Evolutionary conservation across 2,797 vertebrate genomes (phyloP), one percentile per base, ranked within the genome.

Genomic region (Tenualosa thibaudeaui): DNA sequence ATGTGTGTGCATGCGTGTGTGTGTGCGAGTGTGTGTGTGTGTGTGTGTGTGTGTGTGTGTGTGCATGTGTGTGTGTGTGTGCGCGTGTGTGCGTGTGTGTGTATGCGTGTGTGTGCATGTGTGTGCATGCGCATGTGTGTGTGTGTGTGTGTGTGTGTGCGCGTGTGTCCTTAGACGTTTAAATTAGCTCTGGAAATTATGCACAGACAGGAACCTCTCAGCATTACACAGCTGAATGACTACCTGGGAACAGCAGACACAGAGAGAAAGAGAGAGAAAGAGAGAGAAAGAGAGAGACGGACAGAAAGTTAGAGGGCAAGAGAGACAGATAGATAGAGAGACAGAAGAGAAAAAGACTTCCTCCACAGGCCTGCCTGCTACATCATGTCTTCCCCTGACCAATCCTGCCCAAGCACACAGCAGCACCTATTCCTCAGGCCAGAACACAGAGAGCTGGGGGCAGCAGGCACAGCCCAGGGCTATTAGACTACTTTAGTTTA

Each of bases 181-280:
- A 75, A 53, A 53, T 53, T 62, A 60, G 82, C 40, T 22, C 54
- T 62, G 54, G 31, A 40, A 83, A 40, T 31, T 71, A 75, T 75
- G 68, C 68, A 43, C 26, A 24, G 31, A 22, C 60, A 84, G 40
- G 26, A 71, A 24, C 37, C 26, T 6, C 17, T 51, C 31, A 37
- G 10, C 68, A 75, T 75, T 75, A 75, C 68, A 75, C 68, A 75
- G 68, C 68, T 75, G 68, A 75, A 5, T 37, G 68, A 12, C 17
- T 5, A 71, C 7, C n/a, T 62, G 60, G 60, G n/a, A 62, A 62
- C n/a, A 24, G 26, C 60, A 62, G 60, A 62, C 60, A 62, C n/a
- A 62, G n/a, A 62, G 60, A 24, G n/a, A 24, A 8, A 7, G 5
- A 62, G 60, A 65, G 24, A 26, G 60, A 65, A 8, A n/a, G 9